Base-by-base conservation (phyloP, 2,113 vertebrate species). In the Phylloscopus trochiloides region DNA sequence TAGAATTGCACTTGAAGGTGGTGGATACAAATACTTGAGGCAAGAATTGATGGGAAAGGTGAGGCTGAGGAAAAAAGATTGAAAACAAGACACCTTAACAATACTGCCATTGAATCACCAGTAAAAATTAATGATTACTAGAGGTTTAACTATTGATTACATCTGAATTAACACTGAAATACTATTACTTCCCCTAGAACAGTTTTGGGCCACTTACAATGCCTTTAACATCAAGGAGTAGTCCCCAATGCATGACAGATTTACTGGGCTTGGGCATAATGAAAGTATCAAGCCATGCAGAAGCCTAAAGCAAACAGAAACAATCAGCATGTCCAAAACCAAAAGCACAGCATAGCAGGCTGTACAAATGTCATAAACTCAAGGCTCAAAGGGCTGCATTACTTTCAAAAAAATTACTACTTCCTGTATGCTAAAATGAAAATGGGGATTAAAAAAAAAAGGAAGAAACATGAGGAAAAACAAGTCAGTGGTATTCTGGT, bases 1-100 rank as follows among this genome's bases (percentile, higher is more conserved):
- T 96, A 99, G 96, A 94, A 99, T 98, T 91, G 98, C 96, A 95
- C 97, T 99, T 52, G 99, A 99, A 92, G 99, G 99, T 28, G 99
- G 99, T 40, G 99, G 99, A 94, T 99, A 99, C 97, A 99, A 98
- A 97, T 99, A 99, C 94, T 99, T 99, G 97, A 99, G 98, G 82
- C 98, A 99, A 75, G 99, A 99, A 97, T 99, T 99, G 68, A 98
- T 92, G 73, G 99, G 99, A 97, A 99, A 99, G 21, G 98, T 99
- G 97, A 99, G 98, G 95, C 99, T 99, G 97, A 52, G 86, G 54
- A 74, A 63, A 72, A 40, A 92, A 92, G n/a, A 75, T 79, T 51
- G 42, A 80, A 86, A 91, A 22, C 25, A 76, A 92, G 24, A 50
- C 50, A 80, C 34, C 16, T 93, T 83, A 94, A 63, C 26, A 74